These are phyloP conservation scores for Drosophila affinis DNA, from an alignment of 2,888 invertebrate species.

Conservation along the genomic window DNA sequence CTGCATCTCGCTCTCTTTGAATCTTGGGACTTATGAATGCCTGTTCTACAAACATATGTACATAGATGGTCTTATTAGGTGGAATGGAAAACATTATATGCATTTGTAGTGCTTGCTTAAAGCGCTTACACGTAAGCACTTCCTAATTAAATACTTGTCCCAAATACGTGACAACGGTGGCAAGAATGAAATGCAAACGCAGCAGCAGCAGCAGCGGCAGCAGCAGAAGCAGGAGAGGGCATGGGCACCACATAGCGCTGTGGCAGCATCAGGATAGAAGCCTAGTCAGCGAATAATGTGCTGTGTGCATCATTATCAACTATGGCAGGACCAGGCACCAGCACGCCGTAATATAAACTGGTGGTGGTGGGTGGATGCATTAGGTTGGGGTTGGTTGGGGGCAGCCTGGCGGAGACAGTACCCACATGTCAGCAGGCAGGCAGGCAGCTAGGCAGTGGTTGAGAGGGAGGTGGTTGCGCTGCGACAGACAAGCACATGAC, in stretches of 20 bases:
- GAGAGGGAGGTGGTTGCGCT: conserved; percentile 1
- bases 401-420: conserved; percentile 14
- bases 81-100: neutral
- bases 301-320: conserved; percentile 50
- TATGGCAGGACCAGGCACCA: conserved; percentile 34
- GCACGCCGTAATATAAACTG: neutral
- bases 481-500: conserved; percentile 55
- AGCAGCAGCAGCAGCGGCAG: conserved; percentile 18
- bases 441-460: neutral
- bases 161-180: conserved; percentile 49
- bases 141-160: conserved; percentile 67
- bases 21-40: neutral
- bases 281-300: conserved; percentile 57
- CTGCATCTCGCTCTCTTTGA: neutral
- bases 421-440: conserved; percentile 33
- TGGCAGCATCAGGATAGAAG: conserved; percentile 21
- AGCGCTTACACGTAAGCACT: conserved; percentile 59
- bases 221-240: conserved; percentile 9
- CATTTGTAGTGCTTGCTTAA: conserved; percentile 41
- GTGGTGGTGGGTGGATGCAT: neutral
- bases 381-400: too few species aligned
- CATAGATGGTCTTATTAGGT: conserved; percentile 10
- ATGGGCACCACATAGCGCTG: neutral
- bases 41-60: neutral
- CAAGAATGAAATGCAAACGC: conserved; percentile 34